phyloP scores from a whole-genome alignment of 2,113 vertebrate species.

The Corvus hawaiiensis region DNA sequence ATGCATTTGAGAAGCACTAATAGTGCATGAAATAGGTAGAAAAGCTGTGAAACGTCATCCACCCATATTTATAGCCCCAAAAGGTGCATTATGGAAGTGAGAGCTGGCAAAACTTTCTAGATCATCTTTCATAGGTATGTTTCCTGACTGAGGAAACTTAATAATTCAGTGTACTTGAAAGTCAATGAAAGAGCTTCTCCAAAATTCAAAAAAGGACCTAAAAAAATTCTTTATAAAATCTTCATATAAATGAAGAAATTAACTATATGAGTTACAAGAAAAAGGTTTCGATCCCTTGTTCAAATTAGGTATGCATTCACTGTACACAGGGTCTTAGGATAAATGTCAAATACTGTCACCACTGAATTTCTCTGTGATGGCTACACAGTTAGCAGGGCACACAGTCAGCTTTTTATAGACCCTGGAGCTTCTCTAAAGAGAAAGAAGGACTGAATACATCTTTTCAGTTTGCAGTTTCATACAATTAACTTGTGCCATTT shows the following conservation, averaged over 20 bases:
- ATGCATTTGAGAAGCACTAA: not conserved
- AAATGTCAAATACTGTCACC: not conserved
- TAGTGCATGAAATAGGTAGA: slow-evolving; percentile 10
- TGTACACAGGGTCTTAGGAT: not conserved
- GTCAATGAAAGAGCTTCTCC: not conserved
- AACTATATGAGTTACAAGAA: not conserved
- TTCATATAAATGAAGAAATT: not conserved
- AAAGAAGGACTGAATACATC: not conserved
- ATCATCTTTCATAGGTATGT: not conserved
- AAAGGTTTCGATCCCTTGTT: not conserved
- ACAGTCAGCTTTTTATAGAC: not conserved
- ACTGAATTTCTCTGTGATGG: not conserved
- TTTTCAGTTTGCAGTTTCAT: not conserved
- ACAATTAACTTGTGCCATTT: not conserved
- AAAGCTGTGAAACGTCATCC: not conserved
- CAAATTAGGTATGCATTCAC: not conserved
- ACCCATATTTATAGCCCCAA: not conserved
- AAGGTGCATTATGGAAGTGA: slow-evolving; percentile 24
- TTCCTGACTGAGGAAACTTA: not conserved
- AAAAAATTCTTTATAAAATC: not conserved
- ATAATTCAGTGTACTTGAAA: not conserved
- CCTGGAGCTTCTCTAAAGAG: not conserved
- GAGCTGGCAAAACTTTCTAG: not conserved
- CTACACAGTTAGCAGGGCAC: not conserved
- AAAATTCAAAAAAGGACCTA: not conserved